phyloP scores from a whole-genome alignment of 2,888 invertebrate species.

The Dryomyza anilis region DNA sequence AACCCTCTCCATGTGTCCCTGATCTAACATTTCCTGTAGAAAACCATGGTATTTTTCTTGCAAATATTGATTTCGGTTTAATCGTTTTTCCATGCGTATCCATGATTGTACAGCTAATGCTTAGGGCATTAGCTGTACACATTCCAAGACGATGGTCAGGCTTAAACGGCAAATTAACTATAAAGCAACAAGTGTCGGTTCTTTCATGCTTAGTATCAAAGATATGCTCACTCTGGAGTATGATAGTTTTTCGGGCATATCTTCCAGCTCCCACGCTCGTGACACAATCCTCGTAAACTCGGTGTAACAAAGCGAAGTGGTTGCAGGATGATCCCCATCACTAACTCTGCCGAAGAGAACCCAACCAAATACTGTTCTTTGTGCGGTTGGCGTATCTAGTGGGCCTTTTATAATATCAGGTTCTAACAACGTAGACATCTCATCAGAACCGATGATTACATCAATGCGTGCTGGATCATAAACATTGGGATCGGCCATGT shows the following conservation, averaged over 20 bases:
- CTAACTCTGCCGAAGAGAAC: constrained; percentile 10
- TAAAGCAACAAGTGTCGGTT: constrained; percentile 24
- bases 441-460: constrained; percentile 11
- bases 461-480: constrained; percentile 12
- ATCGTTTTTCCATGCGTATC: constrained; percentile 24
- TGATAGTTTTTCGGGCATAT: constrained; percentile 20
- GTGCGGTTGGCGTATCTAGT: constrained; percentile 11
- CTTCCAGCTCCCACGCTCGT: constrained; percentile 32
- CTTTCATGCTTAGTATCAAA: constrained; percentile 26
- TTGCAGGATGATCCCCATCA: background rate
- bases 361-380: constrained; percentile 26
- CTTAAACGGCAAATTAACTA: constrained; percentile 27
- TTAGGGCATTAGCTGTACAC: too few species aligned
- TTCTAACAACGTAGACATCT: background rate
- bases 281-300: too few species aligned
- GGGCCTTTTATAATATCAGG: constrained; percentile 6
- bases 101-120: constrained; percentile 15
- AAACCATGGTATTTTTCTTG: constrained; percentile 14
- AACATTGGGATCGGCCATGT: constrained; percentile 10
- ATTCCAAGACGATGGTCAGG: constrained; percentile 18
- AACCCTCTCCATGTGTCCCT: constrained; percentile 13
- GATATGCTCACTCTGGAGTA: too few species aligned
- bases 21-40: constrained; percentile 13
- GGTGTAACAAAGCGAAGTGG: constrained; percentile 6
- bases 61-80: constrained; percentile 18